Conservation (phyloP, 2,113 vertebrate genomes). For the Suricata suricatta region DNA sequence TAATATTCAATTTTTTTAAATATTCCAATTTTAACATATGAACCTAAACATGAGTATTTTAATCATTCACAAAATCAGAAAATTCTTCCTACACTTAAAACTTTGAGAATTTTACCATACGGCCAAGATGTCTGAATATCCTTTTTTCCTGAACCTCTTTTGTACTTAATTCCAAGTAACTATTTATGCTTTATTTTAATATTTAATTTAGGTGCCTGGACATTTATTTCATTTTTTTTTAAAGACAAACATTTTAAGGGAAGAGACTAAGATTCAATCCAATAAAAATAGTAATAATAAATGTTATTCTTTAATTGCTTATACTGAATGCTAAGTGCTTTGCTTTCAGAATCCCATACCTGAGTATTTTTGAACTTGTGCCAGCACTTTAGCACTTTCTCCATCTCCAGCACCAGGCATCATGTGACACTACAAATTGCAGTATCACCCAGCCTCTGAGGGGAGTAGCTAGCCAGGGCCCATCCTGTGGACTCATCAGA, state of each 20-base stretch:
- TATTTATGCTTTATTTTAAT: not conserved
- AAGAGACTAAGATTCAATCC: not conserved
- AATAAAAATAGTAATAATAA: not conserved
- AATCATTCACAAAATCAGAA: not conserved
- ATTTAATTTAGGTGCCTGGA: not conserved
- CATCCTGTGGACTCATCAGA: not conserved
- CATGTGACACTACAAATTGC: not conserved
- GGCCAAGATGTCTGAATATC: not conserved
- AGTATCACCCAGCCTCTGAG: not conserved
- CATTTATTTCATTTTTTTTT: not conserved
- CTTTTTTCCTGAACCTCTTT: not conserved
- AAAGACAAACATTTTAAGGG: not conserved
- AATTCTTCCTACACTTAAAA: not conserved
- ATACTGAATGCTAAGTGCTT: not conserved
- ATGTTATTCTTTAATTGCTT: not conserved
- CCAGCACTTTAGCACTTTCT: not conserved
- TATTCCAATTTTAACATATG: not conserved
- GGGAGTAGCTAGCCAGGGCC: not conserved
- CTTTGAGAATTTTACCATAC: not conserved
- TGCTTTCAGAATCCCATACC: not conserved
- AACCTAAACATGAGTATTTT: not conserved
- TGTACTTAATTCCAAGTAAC: not conserved
- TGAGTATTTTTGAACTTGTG: not conserved
- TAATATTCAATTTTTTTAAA: not conserved
- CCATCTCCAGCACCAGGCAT: not conserved